Evolutionary conservation across 2,113 vertebrate genomes (phyloP).

Genomic region (Chroicocephalus ridibundus): DNA sequence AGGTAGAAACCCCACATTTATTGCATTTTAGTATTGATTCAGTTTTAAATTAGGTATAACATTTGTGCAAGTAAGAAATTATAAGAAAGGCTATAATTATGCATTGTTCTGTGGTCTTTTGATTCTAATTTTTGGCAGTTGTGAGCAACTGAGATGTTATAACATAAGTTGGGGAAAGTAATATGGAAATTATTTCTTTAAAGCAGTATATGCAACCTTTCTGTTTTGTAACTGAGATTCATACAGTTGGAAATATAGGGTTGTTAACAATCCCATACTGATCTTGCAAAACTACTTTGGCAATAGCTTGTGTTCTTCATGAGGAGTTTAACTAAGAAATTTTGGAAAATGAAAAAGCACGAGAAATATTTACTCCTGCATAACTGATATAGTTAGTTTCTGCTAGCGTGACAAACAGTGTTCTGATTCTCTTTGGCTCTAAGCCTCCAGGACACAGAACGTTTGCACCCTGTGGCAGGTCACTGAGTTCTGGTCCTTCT

Average conservation of each 20-base stretch:
- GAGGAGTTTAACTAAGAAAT: background rate
- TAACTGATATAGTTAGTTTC: background rate
- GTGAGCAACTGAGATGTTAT: background rate
- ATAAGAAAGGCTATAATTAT: background rate
- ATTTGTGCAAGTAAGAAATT: background rate
- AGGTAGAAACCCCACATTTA: background rate
- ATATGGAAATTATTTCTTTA: background rate
- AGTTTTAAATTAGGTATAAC: background rate
- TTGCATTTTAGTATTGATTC: background rate
- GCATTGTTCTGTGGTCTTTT: background rate
- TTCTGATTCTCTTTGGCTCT: background rate
- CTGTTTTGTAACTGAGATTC: background rate
- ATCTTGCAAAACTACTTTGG: background rate
- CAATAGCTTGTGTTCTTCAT: background rate
- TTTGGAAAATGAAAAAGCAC: background rate
- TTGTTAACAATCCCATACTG: background rate
- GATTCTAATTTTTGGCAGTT: background rate
- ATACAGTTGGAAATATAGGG: background rate
- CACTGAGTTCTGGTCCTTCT: background rate
- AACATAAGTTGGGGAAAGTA: too few relatives aligned
- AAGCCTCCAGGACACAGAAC: background rate
- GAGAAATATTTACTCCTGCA: background rate
- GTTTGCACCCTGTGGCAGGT: background rate
- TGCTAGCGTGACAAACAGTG: background rate
- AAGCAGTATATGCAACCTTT: background rate